Conservation (phyloP, 2,113 vertebrate species). For the Amphiprion ocellaris region DNA sequence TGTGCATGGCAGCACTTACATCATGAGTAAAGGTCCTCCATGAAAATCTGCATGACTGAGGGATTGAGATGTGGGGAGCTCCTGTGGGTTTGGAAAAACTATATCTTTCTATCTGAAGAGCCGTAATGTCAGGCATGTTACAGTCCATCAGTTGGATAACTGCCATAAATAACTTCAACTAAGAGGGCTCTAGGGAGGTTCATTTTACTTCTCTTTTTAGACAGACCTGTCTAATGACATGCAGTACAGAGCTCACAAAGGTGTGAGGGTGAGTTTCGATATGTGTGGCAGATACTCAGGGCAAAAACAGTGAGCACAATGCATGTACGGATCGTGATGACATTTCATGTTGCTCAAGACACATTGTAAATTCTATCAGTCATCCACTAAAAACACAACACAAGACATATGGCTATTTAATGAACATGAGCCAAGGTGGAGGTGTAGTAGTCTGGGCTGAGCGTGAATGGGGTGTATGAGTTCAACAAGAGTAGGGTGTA, state of each 20-base stretch:
- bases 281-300: conserved; percentile 12
- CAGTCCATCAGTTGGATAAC: conserved; percentile 65
- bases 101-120: conserved; percentile 60
- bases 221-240: conserved; percentile 46
- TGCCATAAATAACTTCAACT: conserved; percentile 50
- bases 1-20: conserved; percentile 56
- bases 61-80: conserved; percentile 38
- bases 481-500: conserved; percentile 55
- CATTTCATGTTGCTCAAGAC: conserved; percentile 65
- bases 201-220: conserved; percentile 37
- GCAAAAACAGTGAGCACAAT: conserved; percentile 46
- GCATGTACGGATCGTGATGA: conserved; percentile 66
- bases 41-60: conserved; percentile 37
- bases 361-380: conserved; percentile 79
- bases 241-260: conserved; percentile 18
- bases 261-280: conserved; percentile 38
- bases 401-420: conserved; percentile 77
- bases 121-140: conserved; percentile 55
- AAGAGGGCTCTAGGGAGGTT: conserved; percentile 40
- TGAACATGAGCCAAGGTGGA: conserved; percentile 68
- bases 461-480: conserved; percentile 63
- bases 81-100: conserved; percentile 54
- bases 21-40: conserved; percentile 42
- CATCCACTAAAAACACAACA: conserved; percentile 84
- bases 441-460: conserved; percentile 62